These are phyloP conservation scores for Eublepharis macularius DNA, from an alignment of 2,113 vertebrate genomes.

Conservation along the genomic window DNA sequence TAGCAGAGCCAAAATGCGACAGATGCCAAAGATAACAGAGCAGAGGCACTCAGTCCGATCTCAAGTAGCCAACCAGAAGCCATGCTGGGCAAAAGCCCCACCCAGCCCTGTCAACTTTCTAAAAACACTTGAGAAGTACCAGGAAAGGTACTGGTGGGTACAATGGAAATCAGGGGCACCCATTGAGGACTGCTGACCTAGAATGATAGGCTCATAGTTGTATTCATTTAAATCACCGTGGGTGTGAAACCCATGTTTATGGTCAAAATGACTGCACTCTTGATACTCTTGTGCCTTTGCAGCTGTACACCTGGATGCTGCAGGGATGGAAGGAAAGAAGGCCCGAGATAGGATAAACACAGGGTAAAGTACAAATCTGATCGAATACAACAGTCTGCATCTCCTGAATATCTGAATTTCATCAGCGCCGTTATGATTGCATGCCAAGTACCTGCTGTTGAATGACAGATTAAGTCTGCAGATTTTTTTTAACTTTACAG, in stretches of 20 bases:
- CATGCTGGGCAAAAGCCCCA: too few species aligned
- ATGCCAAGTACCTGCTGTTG: conserved; percentile 57
- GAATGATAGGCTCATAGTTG: neutral
- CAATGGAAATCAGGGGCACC: too few species aligned
- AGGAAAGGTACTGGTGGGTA: fast-evolving
- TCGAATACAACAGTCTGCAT: neutral
- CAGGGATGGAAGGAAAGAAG: neutral
- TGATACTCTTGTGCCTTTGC: neutral
- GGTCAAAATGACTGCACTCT: neutral
- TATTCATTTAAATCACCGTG: neutral
- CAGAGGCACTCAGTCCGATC: too few species aligned
- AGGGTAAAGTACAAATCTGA: neutral
- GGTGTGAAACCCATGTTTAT: neutral
- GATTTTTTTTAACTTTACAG: conserved; percentile 67
- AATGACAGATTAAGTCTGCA: conserved; percentile 60
- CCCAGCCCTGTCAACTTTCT: too few species aligned
- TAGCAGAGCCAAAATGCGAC: too few species aligned
- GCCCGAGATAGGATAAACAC: neutral
- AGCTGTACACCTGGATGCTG: neutral
- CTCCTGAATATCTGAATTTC: conserved; percentile 27
- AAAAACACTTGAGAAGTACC: too few species aligned
- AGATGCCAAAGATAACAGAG: too few species aligned
- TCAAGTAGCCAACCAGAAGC: too few species aligned
- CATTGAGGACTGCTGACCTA: too few species aligned
- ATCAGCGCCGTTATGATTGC: neutral